These are phyloP conservation scores for Peromyscus aztecus DNA, from an alignment of 2,797 vertebrate species.

Conservation along the genomic window DNA sequence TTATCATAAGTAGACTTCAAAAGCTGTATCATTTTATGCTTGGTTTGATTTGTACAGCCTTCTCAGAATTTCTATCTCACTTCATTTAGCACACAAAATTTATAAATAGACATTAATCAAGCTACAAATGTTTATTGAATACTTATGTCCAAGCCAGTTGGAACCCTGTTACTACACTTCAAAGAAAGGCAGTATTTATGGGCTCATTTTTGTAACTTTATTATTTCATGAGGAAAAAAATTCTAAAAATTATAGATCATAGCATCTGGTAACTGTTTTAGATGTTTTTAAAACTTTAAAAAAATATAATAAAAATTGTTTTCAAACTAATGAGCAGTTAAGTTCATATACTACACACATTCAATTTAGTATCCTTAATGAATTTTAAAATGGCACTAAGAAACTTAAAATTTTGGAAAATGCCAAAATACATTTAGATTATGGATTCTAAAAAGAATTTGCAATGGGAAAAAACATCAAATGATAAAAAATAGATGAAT, in stretches of 20 bases:
- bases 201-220: slow-evolving; percentile 23
- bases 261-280: slow-evolving; percentile 25
- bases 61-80: slow-evolving; percentile 64
- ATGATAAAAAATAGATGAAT: slow-evolving; percentile 41
- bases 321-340: slow-evolving; percentile 30
- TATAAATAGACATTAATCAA: slow-evolving; percentile 69
- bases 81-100: slow-evolving; percentile 66
- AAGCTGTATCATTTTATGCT: slow-evolving; percentile 47
- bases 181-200: slow-evolving; percentile 48
- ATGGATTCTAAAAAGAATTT: slow-evolving; percentile 7
- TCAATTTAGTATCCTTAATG: neutral
- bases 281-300: neutral
- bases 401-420: slow-evolving; percentile 36
- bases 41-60: neutral
- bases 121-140: slow-evolving; percentile 60
- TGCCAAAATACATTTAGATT: neutral
- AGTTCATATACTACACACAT: neutral
- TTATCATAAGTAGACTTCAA: slow-evolving; percentile 47
- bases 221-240: neutral
- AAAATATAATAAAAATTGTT: slow-evolving; percentile 38
- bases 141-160: neutral
- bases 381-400: neutral
- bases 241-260: slow-evolving; percentile 1
- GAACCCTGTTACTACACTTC: slow-evolving; percentile 13
- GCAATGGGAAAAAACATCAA: neutral